A percentile compares a stretch with the other conserved stretches of the same genome.
phyloP scores from a whole-genome alignment of 2,113 vertebrate species.

The Ursus arctos region DNA sequence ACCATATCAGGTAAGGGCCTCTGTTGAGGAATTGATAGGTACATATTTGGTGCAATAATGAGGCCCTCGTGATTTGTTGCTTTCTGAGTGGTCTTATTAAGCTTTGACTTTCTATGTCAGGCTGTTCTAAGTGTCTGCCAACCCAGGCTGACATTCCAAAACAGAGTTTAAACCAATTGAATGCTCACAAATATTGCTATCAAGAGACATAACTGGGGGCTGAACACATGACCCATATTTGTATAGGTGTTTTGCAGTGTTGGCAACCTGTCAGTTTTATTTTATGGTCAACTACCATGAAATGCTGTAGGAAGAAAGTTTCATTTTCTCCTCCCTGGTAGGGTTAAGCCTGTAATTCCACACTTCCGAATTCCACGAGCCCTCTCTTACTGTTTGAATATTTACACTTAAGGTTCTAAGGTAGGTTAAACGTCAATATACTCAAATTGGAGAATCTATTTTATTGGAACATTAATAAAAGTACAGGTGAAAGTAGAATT shows the following conservation, averaged over 20 bases:
- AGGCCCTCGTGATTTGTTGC: not conserved
- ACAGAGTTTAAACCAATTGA: slow-evolving; percentile 68
- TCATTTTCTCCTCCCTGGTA: slow-evolving; percentile 68
- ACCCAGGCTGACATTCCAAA: slow-evolving; percentile 24
- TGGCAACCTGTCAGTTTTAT: slow-evolving; percentile 76
- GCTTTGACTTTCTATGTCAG: slow-evolving; percentile 22
- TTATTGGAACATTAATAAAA: slow-evolving; percentile 56
- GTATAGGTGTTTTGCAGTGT: slow-evolving; percentile 61
- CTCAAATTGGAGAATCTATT: slow-evolving; percentile 44
- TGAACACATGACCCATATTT: slow-evolving; percentile 67
- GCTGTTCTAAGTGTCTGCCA: slow-evolving; percentile 25
- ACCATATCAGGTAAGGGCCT: not conserved
- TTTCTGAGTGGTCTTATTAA: not conserved
- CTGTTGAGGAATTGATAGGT: slow-evolving; percentile 18
- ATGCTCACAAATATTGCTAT: slow-evolving; percentile 58
- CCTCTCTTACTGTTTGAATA: slow-evolving; percentile 39
- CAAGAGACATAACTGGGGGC: slow-evolving; percentile 48
- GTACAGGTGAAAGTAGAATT: slow-evolving; percentile 57
- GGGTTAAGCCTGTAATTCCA: slow-evolving; percentile 36
- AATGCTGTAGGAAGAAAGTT: slow-evolving; percentile 63
- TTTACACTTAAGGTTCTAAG: slow-evolving; percentile 59
- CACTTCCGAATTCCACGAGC: slow-evolving; percentile 37
- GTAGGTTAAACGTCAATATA: slow-evolving; percentile 65
- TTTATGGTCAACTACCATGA: slow-evolving; percentile 73
- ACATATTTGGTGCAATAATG: not conserved